A percentile compares a stretch with the other conserved stretches of the same genome.
Conservation (phyloP, 2,888 invertebrate genomes). For the Hydraecia micacea region DNA sequence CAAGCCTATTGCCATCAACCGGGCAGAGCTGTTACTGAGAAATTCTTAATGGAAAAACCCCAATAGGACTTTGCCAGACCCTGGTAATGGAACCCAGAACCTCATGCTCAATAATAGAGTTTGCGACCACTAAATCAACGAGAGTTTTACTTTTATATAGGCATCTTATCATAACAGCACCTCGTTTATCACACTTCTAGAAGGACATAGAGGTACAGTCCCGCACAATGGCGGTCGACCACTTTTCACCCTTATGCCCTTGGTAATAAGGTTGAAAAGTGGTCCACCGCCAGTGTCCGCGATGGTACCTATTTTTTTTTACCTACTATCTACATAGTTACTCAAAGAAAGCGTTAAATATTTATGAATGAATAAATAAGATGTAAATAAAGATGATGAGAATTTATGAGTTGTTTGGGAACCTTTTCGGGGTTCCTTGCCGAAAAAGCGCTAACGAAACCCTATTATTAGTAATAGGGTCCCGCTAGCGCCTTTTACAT, state of each 20-base stretch:
- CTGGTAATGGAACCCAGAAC: not conserved
- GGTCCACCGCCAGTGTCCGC: no score
- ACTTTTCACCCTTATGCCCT: no score
- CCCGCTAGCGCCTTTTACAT: slow-evolving; percentile 15
- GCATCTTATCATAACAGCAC: slow-evolving; percentile 4
- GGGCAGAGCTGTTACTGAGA: not conserved
- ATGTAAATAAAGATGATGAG: slow-evolving; percentile 55
- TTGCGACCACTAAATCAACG: not conserved
- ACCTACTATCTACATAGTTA: slow-evolving; percentile 40
- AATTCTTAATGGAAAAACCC: not conserved
- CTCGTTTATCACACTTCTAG: slow-evolving; percentile 16
- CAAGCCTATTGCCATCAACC: not conserved
- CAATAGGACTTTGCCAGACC: not conserved
- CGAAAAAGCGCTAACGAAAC: slow-evolving; percentile 36
- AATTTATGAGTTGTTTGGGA: slow-evolving; percentile 53
- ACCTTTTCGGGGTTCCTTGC: slow-evolving; percentile 38
- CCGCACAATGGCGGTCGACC: no score
- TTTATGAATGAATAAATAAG: slow-evolving; percentile 59
- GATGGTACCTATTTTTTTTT: slow-evolving; percentile 32
- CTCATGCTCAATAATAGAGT: not conserved
- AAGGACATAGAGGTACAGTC: slow-evolving; percentile 27
- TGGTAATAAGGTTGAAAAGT: no score
- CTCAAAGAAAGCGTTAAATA: slow-evolving; percentile 52
- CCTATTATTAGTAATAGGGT: slow-evolving; percentile 47
- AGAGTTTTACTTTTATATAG: not conserved